Evolutionary conservation across 2,888 invertebrate species (phyloP).

Genomic region (Tenodera sinensis): DNA sequence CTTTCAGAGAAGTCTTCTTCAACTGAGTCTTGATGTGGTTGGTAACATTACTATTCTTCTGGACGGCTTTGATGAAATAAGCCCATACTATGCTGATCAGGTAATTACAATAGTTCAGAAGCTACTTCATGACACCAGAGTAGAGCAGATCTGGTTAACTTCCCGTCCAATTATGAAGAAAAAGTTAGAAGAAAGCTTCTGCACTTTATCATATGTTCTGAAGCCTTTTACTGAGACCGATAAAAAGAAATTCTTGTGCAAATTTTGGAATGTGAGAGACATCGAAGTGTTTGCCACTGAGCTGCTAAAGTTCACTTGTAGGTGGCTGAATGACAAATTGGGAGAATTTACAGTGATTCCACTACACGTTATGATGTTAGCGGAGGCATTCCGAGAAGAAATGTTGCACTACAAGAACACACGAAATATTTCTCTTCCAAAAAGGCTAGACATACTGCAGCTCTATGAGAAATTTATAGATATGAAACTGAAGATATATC

Average conservation of each 20-base stretch:
- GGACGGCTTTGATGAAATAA: no score
- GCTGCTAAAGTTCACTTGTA: not conserved
- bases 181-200: not conserved
- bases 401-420: not conserved
- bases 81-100: not conserved
- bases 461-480: slow-evolving; percentile 15
- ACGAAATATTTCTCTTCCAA: not conserved
- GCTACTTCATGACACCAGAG: not conserved
- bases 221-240: not conserved
- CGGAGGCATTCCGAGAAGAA: no score
- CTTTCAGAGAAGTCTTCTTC: no score
- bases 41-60: no score
- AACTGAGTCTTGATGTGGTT: no score
- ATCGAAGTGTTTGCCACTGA: not conserved
- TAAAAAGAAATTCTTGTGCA: not conserved
- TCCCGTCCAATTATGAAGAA: no score
- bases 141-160: not conserved
- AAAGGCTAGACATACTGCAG: not conserved
- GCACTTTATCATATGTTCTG: not conserved
- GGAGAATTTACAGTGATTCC: slow-evolving; percentile 17
- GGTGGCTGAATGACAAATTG: not conserved
- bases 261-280: not conserved
- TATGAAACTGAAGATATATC: slow-evolving; percentile 11
- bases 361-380: slow-evolving; percentile 17
- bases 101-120: not conserved